Evolutionary conservation across 2,888 invertebrate species (phyloP).

Genomic region (Macrosiphum euphorbiae): DNA sequence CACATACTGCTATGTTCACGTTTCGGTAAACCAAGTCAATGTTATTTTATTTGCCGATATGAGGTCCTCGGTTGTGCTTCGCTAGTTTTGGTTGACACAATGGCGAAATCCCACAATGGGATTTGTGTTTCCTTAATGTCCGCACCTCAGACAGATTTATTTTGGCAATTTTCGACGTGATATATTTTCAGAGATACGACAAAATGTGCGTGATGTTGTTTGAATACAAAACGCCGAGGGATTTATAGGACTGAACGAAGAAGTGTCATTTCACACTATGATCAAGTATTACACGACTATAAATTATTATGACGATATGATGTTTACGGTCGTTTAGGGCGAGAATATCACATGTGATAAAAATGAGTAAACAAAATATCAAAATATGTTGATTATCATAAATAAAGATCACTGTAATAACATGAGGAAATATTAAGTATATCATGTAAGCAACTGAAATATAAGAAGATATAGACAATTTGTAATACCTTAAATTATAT

Average conservation of each 20-base stretch:
- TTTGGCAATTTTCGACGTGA: conserved; percentile 59
- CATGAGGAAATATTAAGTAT: neutral
- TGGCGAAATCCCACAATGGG: conserved; percentile 6
- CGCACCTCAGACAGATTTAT: conserved; percentile 49
- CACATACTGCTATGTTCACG: neutral
- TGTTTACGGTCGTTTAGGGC: neutral
- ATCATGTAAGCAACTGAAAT: neutral
- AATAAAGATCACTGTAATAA: neutral
- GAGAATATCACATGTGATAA: conserved; percentile 7
- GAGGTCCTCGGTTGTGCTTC: neutral
- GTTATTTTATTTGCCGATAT: conserved; percentile 27
- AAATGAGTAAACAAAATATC: conserved; percentile 22
- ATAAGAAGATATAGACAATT: neutral
- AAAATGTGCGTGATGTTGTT: conserved; percentile 49
- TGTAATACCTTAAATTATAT: neutral
- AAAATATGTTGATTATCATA: neutral
- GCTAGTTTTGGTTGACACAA: conserved; percentile 30
- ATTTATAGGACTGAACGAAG: conserved; percentile 31
- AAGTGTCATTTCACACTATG: conserved; percentile 46
- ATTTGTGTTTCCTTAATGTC: conserved; percentile 46
- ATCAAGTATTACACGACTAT: conserved; percentile 45
- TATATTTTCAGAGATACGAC: conserved; percentile 42
- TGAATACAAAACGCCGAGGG: conserved; percentile 51
- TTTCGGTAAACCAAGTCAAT: conserved; percentile 34
- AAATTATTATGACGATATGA: conserved; percentile 49